Evolutionary conservation across 2,797 vertebrate species (phyloP), one percentile per base, ranked within the genome.

Genomic region (Pelochelys cantorii): DNA sequence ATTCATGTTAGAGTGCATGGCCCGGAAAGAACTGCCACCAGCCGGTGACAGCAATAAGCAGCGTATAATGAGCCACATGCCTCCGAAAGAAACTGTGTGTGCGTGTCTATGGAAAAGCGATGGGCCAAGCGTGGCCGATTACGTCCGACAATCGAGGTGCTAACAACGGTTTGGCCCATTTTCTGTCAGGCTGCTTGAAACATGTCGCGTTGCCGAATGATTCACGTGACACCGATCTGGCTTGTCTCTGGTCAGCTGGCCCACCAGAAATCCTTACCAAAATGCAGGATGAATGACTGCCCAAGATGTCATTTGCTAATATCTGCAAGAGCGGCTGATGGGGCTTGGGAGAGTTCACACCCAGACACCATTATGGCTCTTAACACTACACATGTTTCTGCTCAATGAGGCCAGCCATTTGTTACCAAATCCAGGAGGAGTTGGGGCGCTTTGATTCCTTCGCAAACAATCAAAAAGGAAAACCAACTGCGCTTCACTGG

Each of bases 311-410:
- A 62, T 94, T 94, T 0, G 9, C 79, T 92, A 93, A 86, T 89
- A 77, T 65, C 92, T 79, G 88, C 87, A 85, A 60, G 85, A 85
- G 59, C 71, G 23, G 81, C 87, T 93, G 81, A 95, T 29, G 82
- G 60, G 84, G 62, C 78, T 92, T 93, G 57, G 34, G 20, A 78
- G 93, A 89, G 68, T 89, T 95, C 14, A 90, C 65, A 86, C 85
- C 52, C 53, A 96, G 53, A 85, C 53, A 48, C 56, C 55, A 60
- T 93, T 85, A 88, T 34, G 11, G 29, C 22, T 17, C 86, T 87
- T 78, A 87, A 87, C 90, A 93, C 83, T 60, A 84, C 95, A 88
- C 85, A 56, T 57, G 56, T 90, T 52, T 86, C 90, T 87, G 88
- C 83, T 1, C 34, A 5, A 52, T 20, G 52, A 86, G 85, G 68